A percentile compares a stretch with the other conserved stretches of the same genome.
phyloP scores from a whole-genome alignment of 2,888 invertebrate genomes.

The Amiota minor region DNA sequence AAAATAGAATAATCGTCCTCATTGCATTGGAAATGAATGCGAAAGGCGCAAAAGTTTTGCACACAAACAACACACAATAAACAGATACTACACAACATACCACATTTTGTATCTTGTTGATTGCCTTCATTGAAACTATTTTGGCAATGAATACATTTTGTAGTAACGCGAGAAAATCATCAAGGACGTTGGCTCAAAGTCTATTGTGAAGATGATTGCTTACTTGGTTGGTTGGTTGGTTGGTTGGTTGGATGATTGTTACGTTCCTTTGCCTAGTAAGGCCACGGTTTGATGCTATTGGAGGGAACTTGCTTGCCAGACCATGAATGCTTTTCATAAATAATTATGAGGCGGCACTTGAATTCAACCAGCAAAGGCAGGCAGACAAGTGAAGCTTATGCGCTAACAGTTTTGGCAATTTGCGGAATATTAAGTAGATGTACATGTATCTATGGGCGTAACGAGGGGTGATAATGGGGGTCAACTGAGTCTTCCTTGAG shows the following conservation, averaged over 20 bases:
- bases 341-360: constrained; percentile 50
- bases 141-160: no score
- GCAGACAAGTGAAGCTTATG: neutral
- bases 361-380: neutral
- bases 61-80: no score
- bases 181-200: neutral
- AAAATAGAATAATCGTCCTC: no score
- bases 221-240: neutral
- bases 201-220: constrained; percentile 6
- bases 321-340: constrained; percentile 55
- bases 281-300: neutral
- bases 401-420: constrained; percentile 21
- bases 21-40: no score
- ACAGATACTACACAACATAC: no score
- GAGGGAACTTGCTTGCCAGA: neutral
- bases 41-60: no score
- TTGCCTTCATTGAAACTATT: no score
- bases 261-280: neutral
- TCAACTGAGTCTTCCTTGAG: no score
- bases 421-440: constrained; percentile 7
- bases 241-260: neutral
- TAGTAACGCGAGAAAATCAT: neutral
- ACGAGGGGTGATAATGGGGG: no score
- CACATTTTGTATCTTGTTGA: no score
- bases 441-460: neutral